Conservation (phyloP, 2,888 invertebrate genomes). For the Catocala fraxini region DNA sequence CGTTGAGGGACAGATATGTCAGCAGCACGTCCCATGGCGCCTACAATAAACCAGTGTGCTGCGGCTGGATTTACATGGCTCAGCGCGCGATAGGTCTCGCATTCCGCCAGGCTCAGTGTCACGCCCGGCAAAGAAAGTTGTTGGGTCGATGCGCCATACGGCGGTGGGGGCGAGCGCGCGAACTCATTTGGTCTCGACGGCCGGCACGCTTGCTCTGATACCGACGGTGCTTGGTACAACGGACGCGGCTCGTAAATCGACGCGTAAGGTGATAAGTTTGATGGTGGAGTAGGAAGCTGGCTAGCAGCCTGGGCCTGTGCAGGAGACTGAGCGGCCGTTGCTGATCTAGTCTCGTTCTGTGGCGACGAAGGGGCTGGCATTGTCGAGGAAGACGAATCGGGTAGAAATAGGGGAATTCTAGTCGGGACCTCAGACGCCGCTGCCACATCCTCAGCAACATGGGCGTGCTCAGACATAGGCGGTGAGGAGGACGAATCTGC, state of each 20-base stretch:
- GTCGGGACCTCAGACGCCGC: background rate
- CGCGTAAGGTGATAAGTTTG: too few species aligned
- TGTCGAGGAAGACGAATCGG: background rate
- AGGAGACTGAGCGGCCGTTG: background rate
- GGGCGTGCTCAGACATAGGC: background rate
- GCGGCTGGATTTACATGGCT: conserved; percentile 58
- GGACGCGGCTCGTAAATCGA: background rate
- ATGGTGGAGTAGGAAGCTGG: too few species aligned
- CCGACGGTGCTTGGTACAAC: conserved; percentile 3
- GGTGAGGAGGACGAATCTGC: conserved; percentile 3
- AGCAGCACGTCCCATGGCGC: conserved; percentile 57
- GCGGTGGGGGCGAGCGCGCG: conserved; percentile 9
- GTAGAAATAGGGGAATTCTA: conserved; percentile 11
- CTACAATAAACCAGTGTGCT: conserved; percentile 69
- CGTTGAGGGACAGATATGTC: conserved; percentile 5
- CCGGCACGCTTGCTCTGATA: conserved; percentile 1
- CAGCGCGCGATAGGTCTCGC: conserved; percentile 63
- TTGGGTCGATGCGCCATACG: conserved; percentile 8
- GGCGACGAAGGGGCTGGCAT: background rate
- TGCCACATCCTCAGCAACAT: conserved; percentile 7
- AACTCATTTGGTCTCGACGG: conserved; percentile 35
- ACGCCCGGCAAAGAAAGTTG: conserved; percentile 33
- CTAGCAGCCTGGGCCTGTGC: background rate
- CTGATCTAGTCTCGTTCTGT: background rate
- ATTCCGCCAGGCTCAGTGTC: conserved; percentile 60